Base-by-base conservation (phyloP, 2,888 invertebrate species). In the Microctonus hyperodae region DNA sequence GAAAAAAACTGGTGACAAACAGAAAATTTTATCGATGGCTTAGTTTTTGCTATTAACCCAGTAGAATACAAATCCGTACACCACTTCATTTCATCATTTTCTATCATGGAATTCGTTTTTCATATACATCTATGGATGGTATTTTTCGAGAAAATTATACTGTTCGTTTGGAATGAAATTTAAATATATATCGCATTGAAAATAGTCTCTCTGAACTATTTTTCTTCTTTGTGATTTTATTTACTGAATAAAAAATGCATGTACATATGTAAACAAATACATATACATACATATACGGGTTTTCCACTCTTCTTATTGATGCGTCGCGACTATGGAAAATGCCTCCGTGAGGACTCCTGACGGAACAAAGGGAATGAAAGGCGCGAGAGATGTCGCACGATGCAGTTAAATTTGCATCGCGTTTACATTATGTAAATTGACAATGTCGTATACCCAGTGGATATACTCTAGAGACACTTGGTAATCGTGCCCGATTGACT, bases 371-470 rank as follows among this genome's bases (percentile, higher is more conserved):
- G n/a, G 48, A 60, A 48, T 48, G 35, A 50, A n/a, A 13, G n/a
- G 20, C n/a, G 59, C 35, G 33, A 48, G 50, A 31, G 58, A 37
- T 58, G 40, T 44, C 13, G 64, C 44, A 16, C 55, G 61, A 66
- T 70, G 66, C 68, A 65, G 67, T 74, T 70, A 72, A 77, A 78
- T 78, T 78, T 79, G 73, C 79, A 76, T 77, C 64, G 67, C 70
- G 70, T 73, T 72, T 75, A 74, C 75, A 77, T 79, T 78, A 78
- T 79, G 76, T 66, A 77, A 78, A 78, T 75, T 60, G 63, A 67
- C 53, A 16, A 44, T 16, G 56, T 23, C 48, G 62, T 55, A 44
- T 66, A 44, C 60, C 7, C 61, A 53, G 28, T 65, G 48, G 68
- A 69, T 53, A 67, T 72, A 74, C 73, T 72, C 65, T 37, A n/a